A percentile compares a stretch with the other conserved stretches of the same genome.
phyloP scores from a whole-genome alignment of 2,888 invertebrate species.

The Pomacea canaliculata region DNA sequence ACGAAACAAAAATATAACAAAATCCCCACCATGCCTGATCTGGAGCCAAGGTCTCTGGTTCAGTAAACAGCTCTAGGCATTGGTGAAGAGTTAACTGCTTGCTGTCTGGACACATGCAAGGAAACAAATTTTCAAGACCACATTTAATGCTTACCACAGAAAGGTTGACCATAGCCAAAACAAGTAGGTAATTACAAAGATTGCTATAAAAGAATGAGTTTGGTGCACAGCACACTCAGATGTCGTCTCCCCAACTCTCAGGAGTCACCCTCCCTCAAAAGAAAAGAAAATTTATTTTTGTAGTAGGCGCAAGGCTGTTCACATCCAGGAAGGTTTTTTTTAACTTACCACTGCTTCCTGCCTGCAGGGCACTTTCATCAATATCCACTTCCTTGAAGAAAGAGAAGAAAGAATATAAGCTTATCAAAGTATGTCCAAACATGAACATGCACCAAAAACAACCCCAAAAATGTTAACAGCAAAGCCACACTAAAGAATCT shows the following conservation, averaged over 20 bases:
- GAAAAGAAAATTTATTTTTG: too few species aligned
- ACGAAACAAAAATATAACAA: neutral
- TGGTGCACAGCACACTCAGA: too few species aligned
- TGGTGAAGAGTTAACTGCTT: slow-evolving; percentile 64
- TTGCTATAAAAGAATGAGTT: too few species aligned
- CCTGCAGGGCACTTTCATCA: neutral
- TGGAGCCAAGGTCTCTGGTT: slow-evolving; percentile 72
- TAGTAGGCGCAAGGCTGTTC: too few species aligned
- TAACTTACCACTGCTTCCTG: neutral
- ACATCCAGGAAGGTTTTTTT: too few species aligned
- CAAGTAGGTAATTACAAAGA: too few species aligned
- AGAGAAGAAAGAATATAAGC: neutral
- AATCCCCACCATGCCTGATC: slow-evolving; percentile 71
- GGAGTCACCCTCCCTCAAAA: too few species aligned
- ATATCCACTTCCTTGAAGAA: neutral
- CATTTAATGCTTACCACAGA: neutral
- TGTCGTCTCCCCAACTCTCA: too few species aligned
- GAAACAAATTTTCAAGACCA: neutral
- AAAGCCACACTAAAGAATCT: too few species aligned
- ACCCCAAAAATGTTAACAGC: too few species aligned
- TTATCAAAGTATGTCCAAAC: too few species aligned
- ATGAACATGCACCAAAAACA: too few species aligned
- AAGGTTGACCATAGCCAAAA: neutral
- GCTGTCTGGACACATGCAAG: slow-evolving; percentile 43
- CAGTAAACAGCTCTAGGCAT: slow-evolving; percentile 71